Evolutionary conservation across 2,797 vertebrate genomes (phyloP).

Genomic region (Acanthis flammea): DNA sequence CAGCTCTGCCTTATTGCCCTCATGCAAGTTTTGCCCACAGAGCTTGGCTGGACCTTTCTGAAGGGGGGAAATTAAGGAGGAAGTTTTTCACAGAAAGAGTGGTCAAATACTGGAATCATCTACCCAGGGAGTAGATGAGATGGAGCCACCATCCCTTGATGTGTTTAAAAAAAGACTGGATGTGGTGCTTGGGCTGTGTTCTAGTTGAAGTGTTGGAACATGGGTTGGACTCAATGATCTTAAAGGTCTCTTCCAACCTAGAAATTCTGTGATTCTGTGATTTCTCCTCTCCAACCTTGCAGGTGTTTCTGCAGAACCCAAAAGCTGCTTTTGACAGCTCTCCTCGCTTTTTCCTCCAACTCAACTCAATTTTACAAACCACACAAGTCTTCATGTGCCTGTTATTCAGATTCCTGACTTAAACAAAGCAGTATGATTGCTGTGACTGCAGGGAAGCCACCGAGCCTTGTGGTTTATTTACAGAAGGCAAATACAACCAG

Average conservation of each 20-base stretch:
- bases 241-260: no score
- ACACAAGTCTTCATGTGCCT: not conserved
- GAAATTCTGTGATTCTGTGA: no score
- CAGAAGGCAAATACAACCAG: slow-evolving; percentile 27
- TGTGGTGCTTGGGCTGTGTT: no score
- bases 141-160: no score
- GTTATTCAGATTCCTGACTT: not conserved
- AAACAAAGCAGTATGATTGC: slow-evolving; percentile 30
- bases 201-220: no score
- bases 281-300: not conserved
- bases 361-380: not conserved
- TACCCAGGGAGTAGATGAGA: no score
- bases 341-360: not conserved
- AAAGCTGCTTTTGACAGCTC: not conserved
- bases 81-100: no score
- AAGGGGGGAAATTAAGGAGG: not conserved
- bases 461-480: slow-evolving; percentile 49
- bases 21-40: not conserved
- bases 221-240: no score
- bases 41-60: not conserved
- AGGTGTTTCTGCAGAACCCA: not conserved
- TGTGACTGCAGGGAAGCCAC: slow-evolving; percentile 37
- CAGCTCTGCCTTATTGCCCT: not conserved
- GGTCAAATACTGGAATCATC: no score
- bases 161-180: no score